Evolutionary conservation across 2,888 invertebrate species (phyloP).

Genomic region (Slavum lentiscoides): DNA sequence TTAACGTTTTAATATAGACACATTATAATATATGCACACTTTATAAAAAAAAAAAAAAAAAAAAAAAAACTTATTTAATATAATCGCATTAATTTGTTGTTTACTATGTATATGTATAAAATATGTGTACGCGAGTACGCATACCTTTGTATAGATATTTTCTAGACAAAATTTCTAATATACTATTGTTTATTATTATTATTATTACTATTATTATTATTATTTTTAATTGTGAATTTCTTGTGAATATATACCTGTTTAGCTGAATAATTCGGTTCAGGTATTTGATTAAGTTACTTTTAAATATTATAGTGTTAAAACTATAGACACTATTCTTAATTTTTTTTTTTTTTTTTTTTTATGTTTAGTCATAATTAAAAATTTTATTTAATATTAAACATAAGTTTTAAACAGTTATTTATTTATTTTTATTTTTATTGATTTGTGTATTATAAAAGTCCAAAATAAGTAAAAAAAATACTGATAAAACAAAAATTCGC

Average conservation of each 20-base stretch:
- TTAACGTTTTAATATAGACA: constrained; percentile 22
- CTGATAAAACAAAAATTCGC: too few relatives aligned
- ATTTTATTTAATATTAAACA: constrained; percentile 35
- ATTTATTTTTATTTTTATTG: background rate
- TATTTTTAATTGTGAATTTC: constrained; percentile 32
- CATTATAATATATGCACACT: constrained; percentile 38
- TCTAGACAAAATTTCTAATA: constrained; percentile 27
- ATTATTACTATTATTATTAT: constrained; percentile 9
- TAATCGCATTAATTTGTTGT: constrained; percentile 37
- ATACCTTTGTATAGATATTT: constrained; percentile 40
- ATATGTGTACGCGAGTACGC: constrained; percentile 6
- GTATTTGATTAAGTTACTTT: constrained; percentile 33
- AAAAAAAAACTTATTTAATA: constrained; percentile 26
- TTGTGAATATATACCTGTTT: constrained; percentile 49
- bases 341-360: background rate
- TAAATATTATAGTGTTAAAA: constrained; percentile 20
- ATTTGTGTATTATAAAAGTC: too few relatives aligned
- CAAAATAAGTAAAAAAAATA: too few relatives aligned
- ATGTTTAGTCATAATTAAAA: constrained; percentile 35
- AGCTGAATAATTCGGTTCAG: constrained; percentile 25
- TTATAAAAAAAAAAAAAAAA: constrained; percentile 7
- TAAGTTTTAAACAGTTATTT: constrained; percentile 32
- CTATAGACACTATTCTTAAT: constrained; percentile 21
- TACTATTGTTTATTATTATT: constrained; percentile 19
- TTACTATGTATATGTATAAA: constrained; percentile 30